Evolutionary conservation across 92 coral and sea anemone genomes (phyloP).

Genomic region (Zoanthus sansibaricus): DNA sequence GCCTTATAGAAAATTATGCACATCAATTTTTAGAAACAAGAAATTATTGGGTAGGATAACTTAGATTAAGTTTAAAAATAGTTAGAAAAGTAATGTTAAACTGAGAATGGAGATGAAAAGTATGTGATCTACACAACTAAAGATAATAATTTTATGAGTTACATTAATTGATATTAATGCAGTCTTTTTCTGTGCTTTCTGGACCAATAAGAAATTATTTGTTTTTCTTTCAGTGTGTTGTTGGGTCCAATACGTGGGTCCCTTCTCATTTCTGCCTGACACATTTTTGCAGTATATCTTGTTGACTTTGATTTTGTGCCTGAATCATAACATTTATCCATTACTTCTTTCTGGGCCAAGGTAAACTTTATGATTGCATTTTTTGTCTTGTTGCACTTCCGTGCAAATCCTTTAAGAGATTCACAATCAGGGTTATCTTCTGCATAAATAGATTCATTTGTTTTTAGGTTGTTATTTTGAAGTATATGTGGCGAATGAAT

Average conservation of each 20-base stretch:
- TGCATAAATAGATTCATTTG: too few relatives aligned
- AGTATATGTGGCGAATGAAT: neutral
- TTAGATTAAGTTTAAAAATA: neutral
- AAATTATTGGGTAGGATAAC: neutral
- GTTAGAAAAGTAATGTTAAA: neutral
- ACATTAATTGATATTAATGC: neutral
- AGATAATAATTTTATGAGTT: neutral
- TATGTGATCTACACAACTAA: too few relatives aligned
- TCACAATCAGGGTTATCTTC: neutral
- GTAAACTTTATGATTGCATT: neutral
- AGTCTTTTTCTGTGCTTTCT: conserved; percentile 19
- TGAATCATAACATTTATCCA: conserved; percentile 25
- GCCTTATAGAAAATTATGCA: neutral
- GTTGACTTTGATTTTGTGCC: conserved; percentile 29
- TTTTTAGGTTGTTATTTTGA: neutral
- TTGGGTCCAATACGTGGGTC: conserved; percentile 20
- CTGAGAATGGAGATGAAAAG: neutral
- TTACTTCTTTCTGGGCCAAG: neutral
- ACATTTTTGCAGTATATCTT: conserved; percentile 36
- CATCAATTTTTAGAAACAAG: neutral
- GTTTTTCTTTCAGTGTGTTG: neutral
- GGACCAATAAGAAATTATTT: conserved; percentile 20
- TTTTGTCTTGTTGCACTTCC: conserved; percentile 14
- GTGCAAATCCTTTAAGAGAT: neutral
- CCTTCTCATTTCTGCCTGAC: conserved; percentile 1